phyloP scores from a whole-genome alignment of 1,140 invertebrate genomes.

The Drosophila dunni region DNA sequence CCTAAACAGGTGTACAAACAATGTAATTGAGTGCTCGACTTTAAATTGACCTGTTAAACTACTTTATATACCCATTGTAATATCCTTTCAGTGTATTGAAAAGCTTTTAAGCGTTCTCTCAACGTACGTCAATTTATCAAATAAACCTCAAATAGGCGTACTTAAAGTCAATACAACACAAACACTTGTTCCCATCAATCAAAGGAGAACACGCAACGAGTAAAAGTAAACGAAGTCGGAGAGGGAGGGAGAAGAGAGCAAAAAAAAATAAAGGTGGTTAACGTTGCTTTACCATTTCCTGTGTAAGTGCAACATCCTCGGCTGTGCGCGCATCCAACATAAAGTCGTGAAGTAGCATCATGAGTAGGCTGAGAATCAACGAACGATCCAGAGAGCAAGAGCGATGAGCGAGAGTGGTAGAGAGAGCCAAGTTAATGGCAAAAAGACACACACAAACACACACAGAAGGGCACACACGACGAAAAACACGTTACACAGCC shows the following conservation, averaged over 20 bases:
- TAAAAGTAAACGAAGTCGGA: background rate
- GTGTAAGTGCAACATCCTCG: conserved; percentile 81
- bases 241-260: background rate
- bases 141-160: conserved; percentile 1
- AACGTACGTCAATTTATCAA: conserved; percentile 16
- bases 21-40: background rate
- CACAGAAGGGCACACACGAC: too few relatives aligned
- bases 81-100: conserved; percentile 6
- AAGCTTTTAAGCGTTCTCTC: background rate
- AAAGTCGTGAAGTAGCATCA: conserved; percentile 83
- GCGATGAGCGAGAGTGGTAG: conserved; percentile 18
- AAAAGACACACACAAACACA: conserved; percentile 12
- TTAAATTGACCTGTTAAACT: background rate
- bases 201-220: conserved; percentile 27
- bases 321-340: conserved; percentile 76
- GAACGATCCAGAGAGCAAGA: conserved; percentile 50
- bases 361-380: conserved; percentile 59
- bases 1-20: conserved; percentile 5
- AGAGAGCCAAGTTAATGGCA: conserved; percentile 29
- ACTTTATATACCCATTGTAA: background rate
- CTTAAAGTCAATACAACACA: conserved; percentile 22
- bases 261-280: conserved; percentile 5
- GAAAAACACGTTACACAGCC: conserved; percentile 72
- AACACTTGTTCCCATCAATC: conserved; percentile 34
- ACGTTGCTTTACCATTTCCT: conserved; percentile 81